These are phyloP conservation scores for Yponomeuta sedellus DNA, from an alignment of 2,888 invertebrate species.

Conservation along the genomic window DNA sequence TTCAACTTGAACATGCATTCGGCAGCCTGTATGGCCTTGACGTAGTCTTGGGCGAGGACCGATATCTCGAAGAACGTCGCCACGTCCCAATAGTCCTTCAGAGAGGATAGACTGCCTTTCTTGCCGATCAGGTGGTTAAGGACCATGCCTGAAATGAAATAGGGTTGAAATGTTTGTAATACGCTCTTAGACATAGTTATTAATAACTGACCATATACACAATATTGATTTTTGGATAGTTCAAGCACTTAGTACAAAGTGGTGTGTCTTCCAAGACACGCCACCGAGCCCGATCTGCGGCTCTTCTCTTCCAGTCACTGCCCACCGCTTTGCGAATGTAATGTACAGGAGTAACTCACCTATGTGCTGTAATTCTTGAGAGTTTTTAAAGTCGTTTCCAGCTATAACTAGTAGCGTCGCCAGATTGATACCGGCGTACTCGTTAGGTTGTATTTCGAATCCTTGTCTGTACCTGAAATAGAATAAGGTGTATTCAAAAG, in stretches of 20 bases:
- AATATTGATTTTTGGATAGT: no score
- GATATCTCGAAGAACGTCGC: constrained; percentile 99
- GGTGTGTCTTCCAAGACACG: no score
- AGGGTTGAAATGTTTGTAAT: background rate
- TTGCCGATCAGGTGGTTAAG: constrained; percentile 98
- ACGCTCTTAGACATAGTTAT: no score
- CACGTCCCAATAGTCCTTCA: constrained; percentile 99
- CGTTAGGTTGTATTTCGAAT: constrained; percentile 98
- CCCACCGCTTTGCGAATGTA: no score
- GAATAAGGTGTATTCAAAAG: no score
- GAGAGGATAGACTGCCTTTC: constrained; percentile 94
- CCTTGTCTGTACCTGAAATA: constrained; percentile 87
- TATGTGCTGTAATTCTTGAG: constrained; percentile 92
- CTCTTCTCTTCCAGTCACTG: no score
- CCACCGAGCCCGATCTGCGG: no score
- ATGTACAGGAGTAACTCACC: constrained; percentile 77
- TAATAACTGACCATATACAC: no score
- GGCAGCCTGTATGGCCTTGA: constrained; percentile 97
- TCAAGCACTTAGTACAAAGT: no score
- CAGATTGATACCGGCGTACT: constrained; percentile 99
- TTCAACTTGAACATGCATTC: constrained; percentile 94
- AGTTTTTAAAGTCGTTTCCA: constrained; percentile 95
- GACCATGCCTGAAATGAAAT: constrained; percentile 82
- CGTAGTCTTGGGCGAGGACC: constrained; percentile 96
- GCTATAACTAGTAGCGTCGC: constrained; percentile 97